Evolutionary conservation across 2,797 vertebrate genomes (phyloP).

Genomic region (Pseudomugil tenellus): DNA sequence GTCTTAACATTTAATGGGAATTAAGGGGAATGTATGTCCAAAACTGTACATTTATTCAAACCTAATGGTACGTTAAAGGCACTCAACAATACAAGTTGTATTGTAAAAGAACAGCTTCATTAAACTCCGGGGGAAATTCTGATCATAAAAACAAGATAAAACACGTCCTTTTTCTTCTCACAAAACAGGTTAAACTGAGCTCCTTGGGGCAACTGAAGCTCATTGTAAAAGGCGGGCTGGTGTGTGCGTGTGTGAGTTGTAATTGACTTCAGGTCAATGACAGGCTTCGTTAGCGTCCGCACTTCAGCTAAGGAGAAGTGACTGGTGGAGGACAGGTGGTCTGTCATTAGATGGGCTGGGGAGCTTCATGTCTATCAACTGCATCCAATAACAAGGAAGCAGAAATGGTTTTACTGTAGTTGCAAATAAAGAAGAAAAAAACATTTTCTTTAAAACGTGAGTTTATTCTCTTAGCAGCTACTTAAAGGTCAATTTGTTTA

Average conservation of each 20-base stretch:
- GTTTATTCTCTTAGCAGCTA: neutral
- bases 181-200: neutral
- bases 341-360: slow-evolving; percentile 15
- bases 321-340: neutral
- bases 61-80: neutral
- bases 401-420: too few relatives aligned
- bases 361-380: neutral
- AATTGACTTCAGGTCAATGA: neutral
- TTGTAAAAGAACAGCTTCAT: too few relatives aligned
- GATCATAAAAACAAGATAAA: neutral
- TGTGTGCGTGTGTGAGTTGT: neutral
- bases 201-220: too few relatives aligned
- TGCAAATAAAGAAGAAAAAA: neutral
- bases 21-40: too few relatives aligned
- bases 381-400: neutral
- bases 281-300: neutral
- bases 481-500: slow-evolving; percentile 15
- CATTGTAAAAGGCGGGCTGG: neutral
- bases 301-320: neutral
- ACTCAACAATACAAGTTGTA: too few relatives aligned
- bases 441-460: neutral
- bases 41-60: neutral
- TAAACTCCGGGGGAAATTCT: neutral
- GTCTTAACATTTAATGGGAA: too few relatives aligned
- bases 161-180: neutral